These are phyloP conservation scores for Corythoichthys haematopterus DNA, from an alignment of 2,113 vertebrate species.

Conservation along the genomic window DNA sequence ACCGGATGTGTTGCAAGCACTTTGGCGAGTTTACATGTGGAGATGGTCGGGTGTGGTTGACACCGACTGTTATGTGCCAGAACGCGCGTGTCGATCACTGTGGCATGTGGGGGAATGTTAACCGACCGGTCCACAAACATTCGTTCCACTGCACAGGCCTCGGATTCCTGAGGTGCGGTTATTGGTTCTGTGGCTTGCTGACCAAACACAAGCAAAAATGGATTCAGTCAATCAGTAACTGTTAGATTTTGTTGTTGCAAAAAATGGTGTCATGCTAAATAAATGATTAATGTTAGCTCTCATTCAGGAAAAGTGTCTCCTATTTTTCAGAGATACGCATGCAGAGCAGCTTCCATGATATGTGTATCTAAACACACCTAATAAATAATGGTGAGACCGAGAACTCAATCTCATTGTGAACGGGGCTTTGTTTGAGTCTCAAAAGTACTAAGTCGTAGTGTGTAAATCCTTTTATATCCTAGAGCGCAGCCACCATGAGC, in stretches of 20 bases:
- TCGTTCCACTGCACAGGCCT: slow-evolving; percentile 41
- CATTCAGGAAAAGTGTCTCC: not conserved
- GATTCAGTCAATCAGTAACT: too few relatives aligned
- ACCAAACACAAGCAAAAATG: not conserved
- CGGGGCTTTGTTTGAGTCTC: not conserved
- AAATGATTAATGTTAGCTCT: too few relatives aligned
- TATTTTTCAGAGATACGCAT: not conserved
- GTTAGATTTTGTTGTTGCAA: not conserved
- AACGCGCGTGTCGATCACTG: slow-evolving; percentile 6
- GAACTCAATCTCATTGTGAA: not conserved
- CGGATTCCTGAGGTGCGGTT: slow-evolving; percentile 56
- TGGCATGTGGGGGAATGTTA: slow-evolving; percentile 37
- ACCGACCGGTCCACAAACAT: slow-evolving; percentile 58
- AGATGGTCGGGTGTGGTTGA: slow-evolving; percentile 41
- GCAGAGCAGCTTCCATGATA: slow-evolving; percentile 19
- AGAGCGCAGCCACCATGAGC: slow-evolving; percentile 44
- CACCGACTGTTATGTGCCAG: not conserved
- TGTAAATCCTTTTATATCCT: not conserved
- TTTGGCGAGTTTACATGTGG: not conserved
- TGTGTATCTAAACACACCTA: slow-evolving; percentile 37
- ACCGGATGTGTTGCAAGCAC: not conserved
- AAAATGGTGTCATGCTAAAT: not conserved
- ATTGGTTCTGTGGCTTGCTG: slow-evolving; percentile 3
- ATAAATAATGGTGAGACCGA: slow-evolving; percentile 46
- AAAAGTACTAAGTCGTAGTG: not conserved